Conservation (phyloP, 1,140 invertebrate species). For the Bombus polaris region DNA sequence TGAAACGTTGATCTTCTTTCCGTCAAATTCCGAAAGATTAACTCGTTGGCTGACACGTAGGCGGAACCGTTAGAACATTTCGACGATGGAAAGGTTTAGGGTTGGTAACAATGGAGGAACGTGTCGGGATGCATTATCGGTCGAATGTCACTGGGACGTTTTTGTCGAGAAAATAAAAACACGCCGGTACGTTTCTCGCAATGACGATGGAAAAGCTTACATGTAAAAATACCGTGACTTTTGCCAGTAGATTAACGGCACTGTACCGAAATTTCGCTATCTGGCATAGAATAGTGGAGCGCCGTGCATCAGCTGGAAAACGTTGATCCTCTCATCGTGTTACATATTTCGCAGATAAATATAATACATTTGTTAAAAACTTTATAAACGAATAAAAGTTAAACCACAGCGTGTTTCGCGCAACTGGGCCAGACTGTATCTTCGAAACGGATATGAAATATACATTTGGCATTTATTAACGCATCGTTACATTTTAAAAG, state of each 20-base stretch:
- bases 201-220: not conserved
- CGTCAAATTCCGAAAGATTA: conserved; percentile 32
- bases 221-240: not conserved
- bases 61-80: not conserved
- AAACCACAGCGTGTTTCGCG: not conserved
- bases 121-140: conserved; percentile 4
- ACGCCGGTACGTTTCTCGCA: not conserved
- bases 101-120: conserved; percentile 6
- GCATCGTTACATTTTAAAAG: not conserved
- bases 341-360: not conserved
- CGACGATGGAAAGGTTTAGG: not conserved
- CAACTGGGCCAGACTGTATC: not conserved
- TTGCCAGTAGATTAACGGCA: not conserved
- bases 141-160: conserved; percentile 4
- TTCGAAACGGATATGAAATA: not conserved
- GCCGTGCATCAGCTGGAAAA: not conserved
- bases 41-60: not conserved
- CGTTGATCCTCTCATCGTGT: not conserved
- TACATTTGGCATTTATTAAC: not conserved
- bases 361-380: conserved; percentile 3
- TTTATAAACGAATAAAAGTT: not conserved
- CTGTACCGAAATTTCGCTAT: not conserved
- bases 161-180: conserved; percentile 11
- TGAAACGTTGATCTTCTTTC: not conserved
- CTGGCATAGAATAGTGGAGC: not conserved